phyloP scores from a whole-genome alignment of 2,888 invertebrate species.

The Dexiosoma caninum region DNA sequence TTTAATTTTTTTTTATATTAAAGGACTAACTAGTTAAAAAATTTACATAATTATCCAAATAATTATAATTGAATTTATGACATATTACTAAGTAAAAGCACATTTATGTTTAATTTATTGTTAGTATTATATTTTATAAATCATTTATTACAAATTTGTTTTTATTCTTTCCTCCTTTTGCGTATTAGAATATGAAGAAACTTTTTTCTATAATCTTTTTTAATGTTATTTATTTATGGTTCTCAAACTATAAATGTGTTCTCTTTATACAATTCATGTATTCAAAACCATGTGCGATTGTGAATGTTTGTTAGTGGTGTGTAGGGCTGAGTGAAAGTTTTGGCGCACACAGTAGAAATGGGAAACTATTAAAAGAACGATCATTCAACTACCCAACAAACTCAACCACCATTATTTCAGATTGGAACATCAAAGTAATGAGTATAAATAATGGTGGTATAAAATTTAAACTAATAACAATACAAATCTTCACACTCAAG shows the following conservation, averaged over 20 bases:
- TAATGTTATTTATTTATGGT: constrained; percentile 37
- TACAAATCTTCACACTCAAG: no score
- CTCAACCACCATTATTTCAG: neutral
- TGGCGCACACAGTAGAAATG: constrained; percentile 1
- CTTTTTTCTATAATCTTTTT: constrained; percentile 32
- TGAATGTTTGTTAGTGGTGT: neutral
- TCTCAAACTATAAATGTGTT: constrained; percentile 37
- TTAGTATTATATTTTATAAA: neutral
- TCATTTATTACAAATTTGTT: neutral
- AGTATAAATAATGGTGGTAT: neutral
- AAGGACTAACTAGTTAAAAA: neutral
- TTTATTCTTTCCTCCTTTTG: constrained; percentile 35
- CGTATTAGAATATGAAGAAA: constrained; percentile 33
- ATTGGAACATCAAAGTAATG: constrained; percentile 7
- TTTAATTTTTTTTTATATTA: neutral
- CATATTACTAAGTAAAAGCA: neutral
- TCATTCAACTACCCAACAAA: neutral
- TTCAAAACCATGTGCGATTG: constrained; percentile 2
- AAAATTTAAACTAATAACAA: neutral
- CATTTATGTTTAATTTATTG: neutral
- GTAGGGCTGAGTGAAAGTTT: neutral
- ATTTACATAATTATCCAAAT: no score
- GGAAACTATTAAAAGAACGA: constrained; percentile 20
- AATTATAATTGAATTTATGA: neutral
- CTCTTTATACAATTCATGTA: constrained; percentile 33